Percentiles rank a stretch among this genome's conserved stretches.
phyloP scores from a whole-genome alignment of 2,888 invertebrate species.

The Tachina lurida region DNA sequence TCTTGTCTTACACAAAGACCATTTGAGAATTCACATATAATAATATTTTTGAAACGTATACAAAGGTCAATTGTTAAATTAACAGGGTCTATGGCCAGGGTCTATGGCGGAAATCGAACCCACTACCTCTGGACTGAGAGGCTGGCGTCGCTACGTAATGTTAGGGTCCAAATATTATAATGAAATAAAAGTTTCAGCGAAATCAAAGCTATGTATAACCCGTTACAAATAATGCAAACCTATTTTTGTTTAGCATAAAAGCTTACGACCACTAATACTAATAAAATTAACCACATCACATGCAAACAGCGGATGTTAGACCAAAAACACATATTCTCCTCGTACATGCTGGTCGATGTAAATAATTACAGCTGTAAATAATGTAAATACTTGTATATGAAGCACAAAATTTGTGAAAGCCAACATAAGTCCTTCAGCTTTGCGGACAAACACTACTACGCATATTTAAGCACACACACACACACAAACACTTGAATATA shows the following conservation, averaged over 20 bases:
- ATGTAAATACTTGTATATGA: conserved; percentile 14
- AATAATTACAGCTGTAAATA: conserved; percentile 25
- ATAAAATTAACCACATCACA: conserved; percentile 59
- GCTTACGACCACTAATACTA: conserved; percentile 59
- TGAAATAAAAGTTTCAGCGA: no score
- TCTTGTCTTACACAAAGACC: no score
- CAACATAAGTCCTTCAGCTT: conserved; percentile 14
- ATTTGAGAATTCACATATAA: no score
- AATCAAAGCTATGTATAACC: not conserved
- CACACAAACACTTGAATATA: no score
- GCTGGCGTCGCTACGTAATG: no score
- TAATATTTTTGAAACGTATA: no score
- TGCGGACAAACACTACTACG: not conserved
- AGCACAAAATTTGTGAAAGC: conserved; percentile 10
- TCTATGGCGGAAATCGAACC: no score
- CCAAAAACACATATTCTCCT: not conserved
- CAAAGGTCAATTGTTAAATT: no score
- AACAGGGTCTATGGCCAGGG: no score
- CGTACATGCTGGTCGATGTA: not conserved
- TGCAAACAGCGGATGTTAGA: not conserved
- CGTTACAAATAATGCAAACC: not conserved
- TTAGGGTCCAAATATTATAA: no score
- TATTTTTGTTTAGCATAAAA: conserved; percentile 29
- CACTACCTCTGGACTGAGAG: no score
- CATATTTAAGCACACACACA: not conserved